Percentiles rank a stretch among this genome's conserved stretches.
Evolutionary conservation across 2,113 vertebrate genomes (phyloP).

Genomic region (Setophaga coronata): DNA sequence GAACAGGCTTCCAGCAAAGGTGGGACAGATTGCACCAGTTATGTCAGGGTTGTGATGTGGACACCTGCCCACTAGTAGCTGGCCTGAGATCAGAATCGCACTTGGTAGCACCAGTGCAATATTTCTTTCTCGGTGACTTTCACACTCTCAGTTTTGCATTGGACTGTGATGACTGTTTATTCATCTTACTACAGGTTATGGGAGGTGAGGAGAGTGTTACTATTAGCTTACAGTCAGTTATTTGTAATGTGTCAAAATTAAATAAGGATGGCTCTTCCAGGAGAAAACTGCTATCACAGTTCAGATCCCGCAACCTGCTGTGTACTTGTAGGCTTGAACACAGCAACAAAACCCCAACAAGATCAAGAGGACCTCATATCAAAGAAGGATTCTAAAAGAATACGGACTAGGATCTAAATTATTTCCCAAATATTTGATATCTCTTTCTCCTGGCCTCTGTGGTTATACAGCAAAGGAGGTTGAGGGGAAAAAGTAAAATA

Average conservation of each 20-base stretch:
- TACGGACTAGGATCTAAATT: neutral
- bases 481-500: neutral
- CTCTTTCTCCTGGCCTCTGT: neutral
- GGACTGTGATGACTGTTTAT: conserved; percentile 10
- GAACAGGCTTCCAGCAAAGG: conserved; percentile 6
- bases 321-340: neutral
- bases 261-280: neutral
- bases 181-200: conserved; percentile 2
- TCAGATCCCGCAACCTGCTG: neutral
- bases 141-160: neutral
- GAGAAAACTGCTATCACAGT: neutral
- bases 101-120: neutral
- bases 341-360: neutral
- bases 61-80: conserved; percentile 40
- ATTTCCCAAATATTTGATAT: neutral
- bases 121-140: conserved; percentile 41
- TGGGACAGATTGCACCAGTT: neutral
- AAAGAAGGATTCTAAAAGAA: neutral
- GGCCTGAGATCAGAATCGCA: conserved; percentile 39
- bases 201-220: conserved; percentile 7
- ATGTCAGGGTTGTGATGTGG: conserved; percentile 10
- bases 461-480: neutral
- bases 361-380: neutral
- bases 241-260: neutral
- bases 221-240: neutral